A percentile compares a stretch with the other conserved stretches of the same genome.
Evolutionary conservation across 2,888 invertebrate genomes (phyloP).

Genomic region (Agonopterix arenella): DNA sequence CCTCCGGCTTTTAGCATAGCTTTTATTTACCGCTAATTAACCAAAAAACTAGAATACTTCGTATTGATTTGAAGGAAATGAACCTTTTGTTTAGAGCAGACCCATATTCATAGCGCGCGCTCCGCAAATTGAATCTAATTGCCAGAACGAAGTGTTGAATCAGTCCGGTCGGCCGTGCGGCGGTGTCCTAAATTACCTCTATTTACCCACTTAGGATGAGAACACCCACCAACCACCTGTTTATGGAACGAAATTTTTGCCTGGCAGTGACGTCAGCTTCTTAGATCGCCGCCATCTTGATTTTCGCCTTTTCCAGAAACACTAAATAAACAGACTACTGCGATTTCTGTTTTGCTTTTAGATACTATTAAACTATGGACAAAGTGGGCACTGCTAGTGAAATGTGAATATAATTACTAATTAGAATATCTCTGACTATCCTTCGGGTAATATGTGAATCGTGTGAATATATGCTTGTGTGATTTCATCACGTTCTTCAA

Average conservation of each 20-base stretch:
- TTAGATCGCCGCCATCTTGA: too few species aligned
- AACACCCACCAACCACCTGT: conserved; percentile 67
- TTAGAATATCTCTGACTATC: too few species aligned
- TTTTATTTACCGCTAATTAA: conserved; percentile 19
- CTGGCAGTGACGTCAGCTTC: conserved; percentile 44
- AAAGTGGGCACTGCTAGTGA: too few species aligned
- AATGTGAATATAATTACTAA: too few species aligned
- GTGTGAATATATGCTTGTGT: too few species aligned
- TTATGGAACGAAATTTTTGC: conserved; percentile 42
- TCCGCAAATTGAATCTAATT: conserved; percentile 72
- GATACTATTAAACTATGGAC: too few species aligned
- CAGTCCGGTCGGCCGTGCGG: conserved; percentile 45
- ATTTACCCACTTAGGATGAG: conserved; percentile 67
- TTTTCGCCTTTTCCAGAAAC: too few species aligned
- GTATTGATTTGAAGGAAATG: conserved; percentile 42
- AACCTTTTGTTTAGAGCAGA: conserved; percentile 52
- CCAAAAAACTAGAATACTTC: conserved; percentile 16
- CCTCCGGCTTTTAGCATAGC: conserved; percentile 7
- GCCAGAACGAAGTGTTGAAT: conserved; percentile 74
- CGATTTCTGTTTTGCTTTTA: too few species aligned
- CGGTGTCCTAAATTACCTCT: conserved; percentile 65
- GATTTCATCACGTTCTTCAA: too few species aligned
- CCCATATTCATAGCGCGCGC: conserved; percentile 54
- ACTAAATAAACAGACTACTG: too few species aligned
- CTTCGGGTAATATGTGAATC: too few species aligned